Conservation (phyloP, 2,888 invertebrate species). For the Apotomis turbidana region DNA sequence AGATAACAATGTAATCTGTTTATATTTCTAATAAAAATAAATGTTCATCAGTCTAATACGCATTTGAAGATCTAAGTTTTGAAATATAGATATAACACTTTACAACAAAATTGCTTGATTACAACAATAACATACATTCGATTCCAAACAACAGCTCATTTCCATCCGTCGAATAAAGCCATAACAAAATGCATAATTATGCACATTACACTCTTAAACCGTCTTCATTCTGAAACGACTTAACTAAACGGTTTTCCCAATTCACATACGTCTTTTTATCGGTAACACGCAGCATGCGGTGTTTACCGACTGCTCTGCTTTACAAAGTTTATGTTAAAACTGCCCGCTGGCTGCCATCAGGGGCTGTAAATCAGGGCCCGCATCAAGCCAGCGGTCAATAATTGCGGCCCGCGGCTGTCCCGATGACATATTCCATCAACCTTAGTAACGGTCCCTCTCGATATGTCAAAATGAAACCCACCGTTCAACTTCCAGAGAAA, state of each 20-base stretch:
- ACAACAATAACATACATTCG: background rate
- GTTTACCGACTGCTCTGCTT: slow-evolving; percentile 56
- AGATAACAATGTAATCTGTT: too few relatives aligned
- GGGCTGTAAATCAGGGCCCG: slow-evolving; percentile 68
- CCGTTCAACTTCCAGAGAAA: slow-evolving; percentile 60
- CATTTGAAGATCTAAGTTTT: too few relatives aligned
- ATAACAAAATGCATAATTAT: slow-evolving; percentile 38
- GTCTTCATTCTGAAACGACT: background rate
- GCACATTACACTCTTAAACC: slow-evolving; percentile 24
- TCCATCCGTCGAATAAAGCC: slow-evolving; percentile 20
- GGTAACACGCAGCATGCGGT: slow-evolving; percentile 41
- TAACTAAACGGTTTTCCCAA: background rate
- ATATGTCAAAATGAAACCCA: slow-evolving; percentile 77
- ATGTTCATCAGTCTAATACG: too few relatives aligned
- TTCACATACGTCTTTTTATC: slow-evolving; percentile 1
- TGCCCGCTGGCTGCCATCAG: slow-evolving; percentile 67
- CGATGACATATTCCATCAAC: slow-evolving; percentile 80
- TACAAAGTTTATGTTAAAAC: slow-evolving; percentile 61
- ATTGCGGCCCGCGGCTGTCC: slow-evolving; percentile 66
- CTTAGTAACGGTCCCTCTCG: slow-evolving; percentile 55
- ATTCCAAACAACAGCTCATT: slow-evolving; percentile 1
- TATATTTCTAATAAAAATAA: too few relatives aligned
- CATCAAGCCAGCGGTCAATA: slow-evolving; percentile 62
- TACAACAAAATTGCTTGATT: background rate
- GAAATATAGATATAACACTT: too few relatives aligned